Evolutionary conservation across 2,797 vertebrate genomes (phyloP).

Genomic region (Danio tinwini): DNA sequence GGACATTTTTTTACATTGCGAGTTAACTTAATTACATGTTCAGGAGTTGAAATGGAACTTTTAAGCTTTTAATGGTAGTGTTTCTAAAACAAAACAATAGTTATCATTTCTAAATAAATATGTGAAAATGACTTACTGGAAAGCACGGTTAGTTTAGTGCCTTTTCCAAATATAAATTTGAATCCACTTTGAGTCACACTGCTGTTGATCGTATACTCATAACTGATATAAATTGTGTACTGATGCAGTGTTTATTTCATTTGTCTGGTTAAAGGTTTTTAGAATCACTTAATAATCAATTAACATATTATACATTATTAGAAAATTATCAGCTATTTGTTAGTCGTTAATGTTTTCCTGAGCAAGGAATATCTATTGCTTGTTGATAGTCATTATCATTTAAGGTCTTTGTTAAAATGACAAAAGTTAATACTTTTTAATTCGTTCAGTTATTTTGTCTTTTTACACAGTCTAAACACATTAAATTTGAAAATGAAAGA

Average conservation of each 20-base stretch:
- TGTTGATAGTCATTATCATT: not conserved
- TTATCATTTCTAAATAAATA: not conserved
- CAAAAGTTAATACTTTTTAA: not conserved
- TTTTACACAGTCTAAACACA: not conserved
- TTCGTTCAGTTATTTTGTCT: not conserved
- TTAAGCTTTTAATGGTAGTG: not conserved
- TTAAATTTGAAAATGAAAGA: not conserved
- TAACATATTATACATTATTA: not conserved
- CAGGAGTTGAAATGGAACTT: not conserved
- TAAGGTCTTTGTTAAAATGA: not conserved
- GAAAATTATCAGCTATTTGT: not conserved
- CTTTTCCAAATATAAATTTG: constrained; percentile 50
- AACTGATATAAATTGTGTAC: not conserved
- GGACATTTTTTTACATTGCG: too few relatives aligned
- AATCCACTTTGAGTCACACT: constrained; percentile 40
- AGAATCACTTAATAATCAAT: not conserved
- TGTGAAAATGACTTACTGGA: constrained; percentile 41
- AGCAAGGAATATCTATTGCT: not conserved
- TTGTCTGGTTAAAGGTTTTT: not conserved
- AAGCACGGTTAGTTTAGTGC: constrained; percentile 38
- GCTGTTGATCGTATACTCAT: not conserved
- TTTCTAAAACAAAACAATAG: not conserved
- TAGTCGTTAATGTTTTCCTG: not conserved
- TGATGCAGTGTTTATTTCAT: not conserved
- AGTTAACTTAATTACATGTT: not conserved